Conservation (phyloP, 2,797 vertebrate genomes). For the Phalanger gymnotis region DNA sequence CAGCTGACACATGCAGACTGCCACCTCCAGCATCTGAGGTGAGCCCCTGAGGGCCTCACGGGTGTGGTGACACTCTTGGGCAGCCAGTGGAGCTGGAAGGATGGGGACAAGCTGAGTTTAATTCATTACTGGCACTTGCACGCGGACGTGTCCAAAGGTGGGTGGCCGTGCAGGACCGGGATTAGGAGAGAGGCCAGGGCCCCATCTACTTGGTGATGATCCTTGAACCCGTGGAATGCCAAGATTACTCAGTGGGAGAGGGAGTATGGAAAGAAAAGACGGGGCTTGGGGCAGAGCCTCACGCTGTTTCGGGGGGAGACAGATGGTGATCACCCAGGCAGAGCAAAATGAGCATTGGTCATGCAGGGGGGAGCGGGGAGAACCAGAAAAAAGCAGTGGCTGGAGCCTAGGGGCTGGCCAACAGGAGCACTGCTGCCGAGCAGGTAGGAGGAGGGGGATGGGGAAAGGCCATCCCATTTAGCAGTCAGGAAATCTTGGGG, state of each 20-base stretch:
- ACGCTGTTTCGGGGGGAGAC: neutral
- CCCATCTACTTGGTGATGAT: rapidly evolving
- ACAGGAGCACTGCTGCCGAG: constrained; percentile 55
- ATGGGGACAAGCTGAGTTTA: neutral
- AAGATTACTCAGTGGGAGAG: neutral
- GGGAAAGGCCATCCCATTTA: neutral
- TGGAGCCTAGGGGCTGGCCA: neutral
- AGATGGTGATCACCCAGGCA: neutral
- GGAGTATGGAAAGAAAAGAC: too few species aligned
- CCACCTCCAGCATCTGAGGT: neutral
- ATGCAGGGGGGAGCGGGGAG: neutral
- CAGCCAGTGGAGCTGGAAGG: neutral
- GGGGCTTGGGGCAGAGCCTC: neutral
- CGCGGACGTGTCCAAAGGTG: neutral
- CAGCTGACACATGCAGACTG: too few species aligned
- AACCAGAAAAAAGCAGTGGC: neutral
- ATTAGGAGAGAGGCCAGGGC: rapidly evolving
- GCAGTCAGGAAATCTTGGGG: neutral
- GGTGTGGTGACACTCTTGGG: too few species aligned
- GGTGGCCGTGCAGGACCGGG: neutral
- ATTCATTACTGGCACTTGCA: neutral
- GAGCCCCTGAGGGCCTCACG: neutral
- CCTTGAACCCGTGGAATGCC: neutral
- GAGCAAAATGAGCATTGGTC: neutral
- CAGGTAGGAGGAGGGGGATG: neutral